Percentiles rank a stretch among this genome's conserved stretches.
These are phyloP conservation scores for Drosophila yooni DNA, from an alignment of 2,888 invertebrate species.

Conservation along the genomic window DNA sequence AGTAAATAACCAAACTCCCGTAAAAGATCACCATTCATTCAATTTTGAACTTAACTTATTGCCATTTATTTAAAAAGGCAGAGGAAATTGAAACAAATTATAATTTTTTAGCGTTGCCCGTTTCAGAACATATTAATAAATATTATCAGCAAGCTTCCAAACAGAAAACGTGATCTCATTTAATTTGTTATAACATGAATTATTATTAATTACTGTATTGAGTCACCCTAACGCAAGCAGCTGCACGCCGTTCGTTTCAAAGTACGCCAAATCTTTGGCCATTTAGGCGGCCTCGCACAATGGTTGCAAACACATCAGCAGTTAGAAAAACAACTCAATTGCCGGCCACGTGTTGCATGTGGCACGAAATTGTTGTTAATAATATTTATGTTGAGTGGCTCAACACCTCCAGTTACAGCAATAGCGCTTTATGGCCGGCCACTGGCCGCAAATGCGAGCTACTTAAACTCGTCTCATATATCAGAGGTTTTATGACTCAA, in stretches of 20 bases:
- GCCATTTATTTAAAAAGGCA: background rate
- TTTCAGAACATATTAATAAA: background rate
- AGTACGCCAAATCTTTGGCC: slow-evolving; percentile 49
- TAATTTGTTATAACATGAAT: background rate
- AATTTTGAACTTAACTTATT: background rate
- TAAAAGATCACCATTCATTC: background rate
- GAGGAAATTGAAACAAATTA: background rate
- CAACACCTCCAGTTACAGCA: slow-evolving; percentile 46
- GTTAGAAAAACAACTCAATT: slow-evolving; percentile 53
- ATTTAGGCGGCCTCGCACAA: slow-evolving; percentile 46
- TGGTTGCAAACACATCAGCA: slow-evolving; percentile 26
- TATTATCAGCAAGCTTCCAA: background rate
- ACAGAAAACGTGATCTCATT: background rate
- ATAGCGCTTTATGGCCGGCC: slow-evolving; percentile 47
- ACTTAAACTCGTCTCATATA: slow-evolving; percentile 69
- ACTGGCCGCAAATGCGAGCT: slow-evolving; percentile 60
- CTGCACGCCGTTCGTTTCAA: slow-evolving; percentile 39
- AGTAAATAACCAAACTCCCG: background rate
- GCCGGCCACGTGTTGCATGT: slow-evolving; percentile 74
- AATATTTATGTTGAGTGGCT: slow-evolving; percentile 68
- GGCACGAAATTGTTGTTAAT: slow-evolving; percentile 72
- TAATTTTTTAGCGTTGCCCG: rapidly evolving
- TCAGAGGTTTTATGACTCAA: slow-evolving; percentile 66
- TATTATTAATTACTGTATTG: slow-evolving; percentile 7
- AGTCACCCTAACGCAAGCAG: slow-evolving; percentile 41